Evolutionary conservation across 2,797 vertebrate genomes (phyloP).

Genomic region (Cheirogaleus major): DNA sequence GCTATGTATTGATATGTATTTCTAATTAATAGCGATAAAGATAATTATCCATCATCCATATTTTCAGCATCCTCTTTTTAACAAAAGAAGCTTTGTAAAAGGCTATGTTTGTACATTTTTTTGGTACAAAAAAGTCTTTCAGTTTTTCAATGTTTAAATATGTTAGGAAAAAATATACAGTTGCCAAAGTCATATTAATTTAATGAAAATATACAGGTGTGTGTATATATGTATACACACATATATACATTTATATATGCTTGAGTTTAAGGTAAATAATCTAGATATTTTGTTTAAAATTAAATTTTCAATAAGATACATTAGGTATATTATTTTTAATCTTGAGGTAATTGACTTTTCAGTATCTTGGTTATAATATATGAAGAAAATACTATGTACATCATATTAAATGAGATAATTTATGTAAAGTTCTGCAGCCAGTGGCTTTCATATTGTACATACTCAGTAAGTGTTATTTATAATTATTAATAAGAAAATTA

Average conservation of each 20-base stretch:
- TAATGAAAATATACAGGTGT: background rate
- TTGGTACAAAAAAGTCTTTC: background rate
- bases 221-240: background rate
- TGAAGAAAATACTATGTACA: background rate
- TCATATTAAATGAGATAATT: background rate
- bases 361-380: background rate
- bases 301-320: background rate
- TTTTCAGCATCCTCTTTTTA: background rate
- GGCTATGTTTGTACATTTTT: background rate
- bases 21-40: background rate
- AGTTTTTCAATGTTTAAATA: background rate
- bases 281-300: background rate
- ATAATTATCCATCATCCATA: background rate
- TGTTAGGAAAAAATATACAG: background rate
- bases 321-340: background rate
- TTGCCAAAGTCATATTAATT: background rate
- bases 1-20: background rate
- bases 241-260: background rate
- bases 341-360: background rate
- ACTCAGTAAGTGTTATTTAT: background rate
- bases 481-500: background rate
- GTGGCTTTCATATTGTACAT: background rate
- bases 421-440: background rate
- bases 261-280: background rate
- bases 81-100: background rate